These are phyloP conservation scores for Chrysogorgia sp. DNA, from an alignment of 92 coral and sea anemone species.

Conservation along the genomic window DNA sequence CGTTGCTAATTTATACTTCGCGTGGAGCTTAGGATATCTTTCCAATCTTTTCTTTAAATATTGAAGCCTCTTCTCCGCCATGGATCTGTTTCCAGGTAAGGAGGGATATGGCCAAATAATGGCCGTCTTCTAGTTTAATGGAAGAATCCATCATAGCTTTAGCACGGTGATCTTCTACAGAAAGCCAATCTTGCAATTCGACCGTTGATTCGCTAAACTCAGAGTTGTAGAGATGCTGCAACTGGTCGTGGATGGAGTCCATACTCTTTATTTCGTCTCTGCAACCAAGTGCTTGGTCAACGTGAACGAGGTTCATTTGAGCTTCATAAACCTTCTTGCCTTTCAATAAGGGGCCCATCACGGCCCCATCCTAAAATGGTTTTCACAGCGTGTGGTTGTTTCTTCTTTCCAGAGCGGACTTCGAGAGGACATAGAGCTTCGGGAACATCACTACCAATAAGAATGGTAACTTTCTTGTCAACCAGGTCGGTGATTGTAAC, in stretches of 20 bases:
- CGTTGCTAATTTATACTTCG: constrained; percentile 44
- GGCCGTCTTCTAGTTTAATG: constrained; percentile 50
- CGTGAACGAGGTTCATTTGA: constrained; percentile 49
- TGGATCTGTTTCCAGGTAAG: constrained; percentile 52
- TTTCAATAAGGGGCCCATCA: constrained; percentile 47
- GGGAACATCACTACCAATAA: constrained; percentile 49
- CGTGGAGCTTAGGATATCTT: constrained; percentile 41
- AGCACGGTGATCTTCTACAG: constrained; percentile 59
- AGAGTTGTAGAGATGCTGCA: constrained; percentile 57
- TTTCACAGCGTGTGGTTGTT: constrained; percentile 43
- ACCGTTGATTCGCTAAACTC: constrained; percentile 58
- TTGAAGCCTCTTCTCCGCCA: constrained; percentile 46
- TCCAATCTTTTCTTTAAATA: constrained; percentile 34
- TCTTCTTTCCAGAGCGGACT: constrained; percentile 30
- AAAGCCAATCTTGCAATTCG: constrained; percentile 49
- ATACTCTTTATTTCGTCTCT: constrained; percentile 44
- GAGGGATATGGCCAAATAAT: constrained; percentile 43
- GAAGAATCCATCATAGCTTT: constrained; percentile 43
- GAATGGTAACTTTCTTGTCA: constrained; percentile 55
- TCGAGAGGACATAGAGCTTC: constrained; percentile 58
- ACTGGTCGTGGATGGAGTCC: constrained; percentile 38
- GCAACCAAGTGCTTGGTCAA: constrained; percentile 65
- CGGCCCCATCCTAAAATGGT: constrained; percentile 49
- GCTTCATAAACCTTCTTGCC: constrained; percentile 46
- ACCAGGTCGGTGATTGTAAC: constrained; percentile 44